Evolutionary conservation across 92 coral and sea anemone species (phyloP).

Genomic region (Hydrozoanthus gracilis): DNA sequence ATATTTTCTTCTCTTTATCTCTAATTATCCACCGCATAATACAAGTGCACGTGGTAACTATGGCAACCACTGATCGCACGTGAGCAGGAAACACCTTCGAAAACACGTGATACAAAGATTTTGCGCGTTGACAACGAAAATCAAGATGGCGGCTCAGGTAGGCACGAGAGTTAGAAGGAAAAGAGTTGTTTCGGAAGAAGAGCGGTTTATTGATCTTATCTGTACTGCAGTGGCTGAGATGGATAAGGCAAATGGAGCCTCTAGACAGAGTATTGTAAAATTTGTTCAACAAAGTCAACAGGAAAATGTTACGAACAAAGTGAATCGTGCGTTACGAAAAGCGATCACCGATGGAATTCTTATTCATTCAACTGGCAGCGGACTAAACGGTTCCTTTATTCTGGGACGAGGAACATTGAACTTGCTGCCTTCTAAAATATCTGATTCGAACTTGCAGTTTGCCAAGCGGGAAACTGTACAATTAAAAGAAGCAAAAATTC

Average conservation of each 20-base stretch:
- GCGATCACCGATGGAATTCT: slow-evolving; percentile 72
- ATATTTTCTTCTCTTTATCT: not conserved
- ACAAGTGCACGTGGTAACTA: not conserved
- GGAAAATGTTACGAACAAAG: slow-evolving; percentile 31
- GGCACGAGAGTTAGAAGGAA: not conserved
- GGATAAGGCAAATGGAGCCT: slow-evolving; percentile 60
- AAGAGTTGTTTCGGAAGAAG: slow-evolving; percentile 1
- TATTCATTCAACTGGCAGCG: slow-evolving; percentile 69
- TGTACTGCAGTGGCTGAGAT: slow-evolving; percentile 68
- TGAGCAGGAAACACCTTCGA: not conserved
- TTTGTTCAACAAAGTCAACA: slow-evolving; percentile 46
- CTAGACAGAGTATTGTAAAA: slow-evolving; percentile 76
- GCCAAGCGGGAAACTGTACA: slow-evolving; percentile 34
- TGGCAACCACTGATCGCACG: not conserved
- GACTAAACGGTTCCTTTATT: slow-evolving; percentile 81
- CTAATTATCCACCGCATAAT: not conserved
- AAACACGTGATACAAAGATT: slow-evolving; percentile 12
- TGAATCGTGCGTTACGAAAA: slow-evolving; percentile 67
- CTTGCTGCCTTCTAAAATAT: not conserved
- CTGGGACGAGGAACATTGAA: slow-evolving; percentile 20
- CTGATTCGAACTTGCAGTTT: not conserved
- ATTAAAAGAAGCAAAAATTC: slow-evolving; percentile 55
- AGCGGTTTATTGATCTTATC: slow-evolving; percentile 47
- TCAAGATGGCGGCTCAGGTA: slow-evolving; percentile 18
- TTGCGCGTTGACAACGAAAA: not conserved